Conservation (phyloP, 2,797 vertebrate species). For the Hydrophis major region DNA sequence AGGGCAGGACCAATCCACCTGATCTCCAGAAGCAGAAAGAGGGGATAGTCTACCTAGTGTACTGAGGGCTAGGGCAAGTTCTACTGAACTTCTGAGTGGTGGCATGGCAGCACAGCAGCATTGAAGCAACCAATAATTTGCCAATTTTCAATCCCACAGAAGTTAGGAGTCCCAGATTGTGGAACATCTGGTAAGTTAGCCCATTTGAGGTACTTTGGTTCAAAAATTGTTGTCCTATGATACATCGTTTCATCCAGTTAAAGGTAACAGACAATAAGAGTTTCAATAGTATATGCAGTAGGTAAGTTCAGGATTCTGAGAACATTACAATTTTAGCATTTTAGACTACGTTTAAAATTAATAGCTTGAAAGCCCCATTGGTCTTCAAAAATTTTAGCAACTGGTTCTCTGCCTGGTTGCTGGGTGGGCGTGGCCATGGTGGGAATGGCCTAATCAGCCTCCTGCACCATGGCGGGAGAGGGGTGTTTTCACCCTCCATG, state of each 20-base stretch:
- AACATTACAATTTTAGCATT: background rate
- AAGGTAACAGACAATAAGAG: background rate
- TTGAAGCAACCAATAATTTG: background rate
- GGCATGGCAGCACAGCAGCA: background rate
- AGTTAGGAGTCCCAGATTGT: background rate
- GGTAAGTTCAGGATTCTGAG: background rate
- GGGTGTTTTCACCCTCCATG: too few relatives aligned
- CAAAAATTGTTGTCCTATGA: background rate
- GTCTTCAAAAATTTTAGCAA: too few relatives aligned
- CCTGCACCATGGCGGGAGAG: too few relatives aligned
- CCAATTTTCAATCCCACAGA: background rate
- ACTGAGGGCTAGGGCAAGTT: background rate
- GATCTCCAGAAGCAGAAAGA: background rate
- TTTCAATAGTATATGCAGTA: background rate
- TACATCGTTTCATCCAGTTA: background rate
- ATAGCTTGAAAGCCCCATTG: background rate
- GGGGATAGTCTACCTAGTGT: background rate
- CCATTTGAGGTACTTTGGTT: background rate
- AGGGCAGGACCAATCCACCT: background rate
- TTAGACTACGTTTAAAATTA: background rate
- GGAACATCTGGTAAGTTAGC: background rate
- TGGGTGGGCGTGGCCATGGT: too few relatives aligned
- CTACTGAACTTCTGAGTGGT: background rate
- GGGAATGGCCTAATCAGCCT: too few relatives aligned
- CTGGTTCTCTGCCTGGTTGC: too few relatives aligned